Evolutionary conservation across 2,113 vertebrate genomes (phyloP).

Genomic region (Erinaceus europaeus): DNA sequence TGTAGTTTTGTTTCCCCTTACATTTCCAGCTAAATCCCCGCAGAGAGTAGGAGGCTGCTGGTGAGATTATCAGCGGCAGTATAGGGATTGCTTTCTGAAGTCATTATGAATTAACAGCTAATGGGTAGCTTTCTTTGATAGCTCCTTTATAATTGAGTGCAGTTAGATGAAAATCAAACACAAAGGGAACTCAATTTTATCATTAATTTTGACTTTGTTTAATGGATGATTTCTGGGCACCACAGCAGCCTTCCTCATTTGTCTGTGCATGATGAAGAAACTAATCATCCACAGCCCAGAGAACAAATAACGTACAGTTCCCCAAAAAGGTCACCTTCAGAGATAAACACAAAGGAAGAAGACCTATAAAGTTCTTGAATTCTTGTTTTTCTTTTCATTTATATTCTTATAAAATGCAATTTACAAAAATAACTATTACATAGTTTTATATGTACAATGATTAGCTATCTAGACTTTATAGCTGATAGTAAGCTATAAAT

Average conservation of each 20-base stretch:
- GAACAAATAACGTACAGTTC: slow-evolving; percentile 62
- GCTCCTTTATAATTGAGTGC: slow-evolving; percentile 64
- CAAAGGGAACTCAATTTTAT: slow-evolving; percentile 68
- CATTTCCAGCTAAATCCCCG: not conserved
- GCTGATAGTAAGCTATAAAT: not conserved
- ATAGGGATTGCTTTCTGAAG: slow-evolving; percentile 63
- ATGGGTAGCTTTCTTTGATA: slow-evolving; percentile 65
- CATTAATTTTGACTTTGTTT: slow-evolving; percentile 73
- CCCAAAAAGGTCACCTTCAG: slow-evolving; percentile 60
- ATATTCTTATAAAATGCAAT: not conserved
- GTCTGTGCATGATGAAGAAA: slow-evolving; percentile 63
- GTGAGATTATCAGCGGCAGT: slow-evolving; percentile 29
- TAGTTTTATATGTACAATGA: not conserved
- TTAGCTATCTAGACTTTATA: slow-evolving; percentile 2
- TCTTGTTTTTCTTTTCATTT: not conserved
- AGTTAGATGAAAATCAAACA: slow-evolving; percentile 72
- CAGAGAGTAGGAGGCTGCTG: slow-evolving; percentile 27
- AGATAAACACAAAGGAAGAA: not conserved
- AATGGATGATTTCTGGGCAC: slow-evolving; percentile 58
- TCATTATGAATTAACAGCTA: slow-evolving; percentile 58
- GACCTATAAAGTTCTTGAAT: not conserved
- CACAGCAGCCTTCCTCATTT: slow-evolving; percentile 68
- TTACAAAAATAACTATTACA: slow-evolving; percentile 31
- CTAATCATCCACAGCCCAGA: slow-evolving; percentile 54
- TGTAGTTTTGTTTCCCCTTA: slow-evolving; percentile 22